Percentiles rank a stretch among this genome's conserved stretches.
These are phyloP conservation scores for Toxostoma redivivum DNA, from an alignment of 2,113 vertebrate species.

Conservation along the genomic window DNA sequence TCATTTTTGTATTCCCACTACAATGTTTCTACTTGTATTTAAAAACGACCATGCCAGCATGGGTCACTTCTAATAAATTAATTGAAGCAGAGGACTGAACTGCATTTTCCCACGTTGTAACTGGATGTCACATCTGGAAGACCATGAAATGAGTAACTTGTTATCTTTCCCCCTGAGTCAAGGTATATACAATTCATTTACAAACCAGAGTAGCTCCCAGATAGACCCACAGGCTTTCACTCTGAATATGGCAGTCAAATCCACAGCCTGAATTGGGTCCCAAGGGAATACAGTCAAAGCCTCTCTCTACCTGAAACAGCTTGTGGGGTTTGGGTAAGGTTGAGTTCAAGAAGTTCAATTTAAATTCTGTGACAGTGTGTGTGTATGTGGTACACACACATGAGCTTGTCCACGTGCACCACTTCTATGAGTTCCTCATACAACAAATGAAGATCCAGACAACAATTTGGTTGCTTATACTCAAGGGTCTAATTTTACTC, in stretches of 20 bases:
- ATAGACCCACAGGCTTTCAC: neutral
- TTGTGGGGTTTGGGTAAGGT: neutral
- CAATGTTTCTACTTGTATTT: neutral
- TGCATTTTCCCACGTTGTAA: neutral
- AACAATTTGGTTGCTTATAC: neutral
- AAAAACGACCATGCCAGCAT: neutral
- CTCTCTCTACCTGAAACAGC: neutral
- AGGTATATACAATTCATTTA: neutral
- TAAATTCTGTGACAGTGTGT: neutral
- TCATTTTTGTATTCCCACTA: neutral
- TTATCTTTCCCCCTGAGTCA: neutral
- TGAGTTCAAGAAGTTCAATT: neutral
- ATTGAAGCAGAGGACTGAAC: neutral
- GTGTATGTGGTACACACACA: fast-evolving
- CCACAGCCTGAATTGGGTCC: neutral
- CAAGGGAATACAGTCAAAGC: neutral
- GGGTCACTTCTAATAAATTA: neutral
- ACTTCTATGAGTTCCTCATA: neutral
- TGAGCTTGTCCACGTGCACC: neutral
- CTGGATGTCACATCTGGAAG: neutral
- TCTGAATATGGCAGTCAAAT: neutral
- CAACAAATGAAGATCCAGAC: neutral
- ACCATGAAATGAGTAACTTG: neutral
- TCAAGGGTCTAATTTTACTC: neutral
- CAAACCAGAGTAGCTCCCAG: neutral